Evolutionary conservation across 2,888 invertebrate species (phyloP).

Genomic region (Ecliptopera silaceata): DNA sequence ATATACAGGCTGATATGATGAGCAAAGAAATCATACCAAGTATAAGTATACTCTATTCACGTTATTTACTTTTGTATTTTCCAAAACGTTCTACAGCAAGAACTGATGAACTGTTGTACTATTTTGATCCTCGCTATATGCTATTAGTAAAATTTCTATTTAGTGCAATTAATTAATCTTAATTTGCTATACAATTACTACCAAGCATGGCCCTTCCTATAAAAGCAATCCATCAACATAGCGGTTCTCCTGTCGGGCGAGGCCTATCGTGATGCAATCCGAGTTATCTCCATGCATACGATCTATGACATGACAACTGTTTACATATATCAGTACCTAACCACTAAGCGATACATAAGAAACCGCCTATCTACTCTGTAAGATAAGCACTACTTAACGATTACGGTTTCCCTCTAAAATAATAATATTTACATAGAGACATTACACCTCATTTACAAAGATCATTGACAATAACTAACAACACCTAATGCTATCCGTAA

Average conservation of each 20-base stretch:
- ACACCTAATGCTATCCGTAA: constrained; percentile 9
- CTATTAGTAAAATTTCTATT: constrained; percentile 4
- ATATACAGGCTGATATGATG: no score
- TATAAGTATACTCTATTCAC: neutral
- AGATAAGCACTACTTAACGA: constrained; percentile 25
- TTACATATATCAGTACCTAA: constrained; percentile 43
- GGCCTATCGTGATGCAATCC: constrained; percentile 47
- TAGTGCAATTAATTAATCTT: constrained; percentile 22
- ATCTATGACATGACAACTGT: constrained; percentile 50
- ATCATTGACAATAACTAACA: constrained; percentile 20
- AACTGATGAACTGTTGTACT: neutral
- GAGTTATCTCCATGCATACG: constrained; percentile 50
- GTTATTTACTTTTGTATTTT: neutral
- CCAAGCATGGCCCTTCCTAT: constrained; percentile 38
- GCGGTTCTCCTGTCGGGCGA: constrained; percentile 42
- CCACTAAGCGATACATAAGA: constrained; percentile 27
- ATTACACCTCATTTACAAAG: constrained; percentile 26
- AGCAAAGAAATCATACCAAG: no score
- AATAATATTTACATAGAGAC: constrained; percentile 24
- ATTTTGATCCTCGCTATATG: neutral
- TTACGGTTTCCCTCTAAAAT: constrained; percentile 21
- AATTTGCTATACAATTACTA: constrained; percentile 29
- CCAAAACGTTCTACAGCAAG: neutral
- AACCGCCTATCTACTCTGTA: constrained; percentile 34
- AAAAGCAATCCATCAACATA: constrained; percentile 53